phyloP scores from a whole-genome alignment of 1,140 invertebrate species.

The Dendrolimus punctatus region DNA sequence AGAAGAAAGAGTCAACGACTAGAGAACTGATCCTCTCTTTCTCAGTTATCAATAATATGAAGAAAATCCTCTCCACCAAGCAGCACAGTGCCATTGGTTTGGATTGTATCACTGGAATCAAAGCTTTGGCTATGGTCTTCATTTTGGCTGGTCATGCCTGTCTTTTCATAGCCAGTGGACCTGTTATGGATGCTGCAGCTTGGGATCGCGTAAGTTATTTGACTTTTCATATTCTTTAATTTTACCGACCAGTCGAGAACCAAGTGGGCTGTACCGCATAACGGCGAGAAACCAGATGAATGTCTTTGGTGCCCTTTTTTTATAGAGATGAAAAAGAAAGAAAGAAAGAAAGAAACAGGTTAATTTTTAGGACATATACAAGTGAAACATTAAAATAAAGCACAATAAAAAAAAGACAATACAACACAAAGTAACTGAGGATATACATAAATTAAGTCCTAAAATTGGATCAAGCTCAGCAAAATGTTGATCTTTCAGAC shows the following conservation, averaged over 20 bases:
- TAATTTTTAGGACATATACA: too few species aligned
- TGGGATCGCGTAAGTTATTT: conserved; percentile 71
- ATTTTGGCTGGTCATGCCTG: conserved; percentile 77
- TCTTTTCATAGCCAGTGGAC: conserved; percentile 76
- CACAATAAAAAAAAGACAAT: too few species aligned
- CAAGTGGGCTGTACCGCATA: too few species aligned
- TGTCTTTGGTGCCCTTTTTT: too few species aligned
- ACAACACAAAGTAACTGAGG: too few species aligned
- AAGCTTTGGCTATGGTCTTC: conserved; percentile 76
- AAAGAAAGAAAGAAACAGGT: too few species aligned
- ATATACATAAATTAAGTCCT: too few species aligned
- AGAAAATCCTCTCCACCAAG: conserved; percentile 75
- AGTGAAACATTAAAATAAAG: too few species aligned
- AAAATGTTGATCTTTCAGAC: too few species aligned
- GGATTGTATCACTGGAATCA: conserved; percentile 78
- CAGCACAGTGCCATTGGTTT: conserved; percentile 75
- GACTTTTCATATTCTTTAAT: conserved; percentile 3
- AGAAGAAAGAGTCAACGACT: conserved; percentile 24
- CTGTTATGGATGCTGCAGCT: conserved; percentile 75
- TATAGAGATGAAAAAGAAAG: too few species aligned
- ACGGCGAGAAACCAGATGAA: too few species aligned
- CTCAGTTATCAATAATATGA: conserved; percentile 73
- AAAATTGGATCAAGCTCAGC: too few species aligned
- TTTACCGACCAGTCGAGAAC: background rate
- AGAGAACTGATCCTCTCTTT: conserved; percentile 72